Evolutionary conservation across 1,140 invertebrate species (phyloP), one percentile per base, ranked within the genome.

Genomic region (Bombus terrestris): DNA sequence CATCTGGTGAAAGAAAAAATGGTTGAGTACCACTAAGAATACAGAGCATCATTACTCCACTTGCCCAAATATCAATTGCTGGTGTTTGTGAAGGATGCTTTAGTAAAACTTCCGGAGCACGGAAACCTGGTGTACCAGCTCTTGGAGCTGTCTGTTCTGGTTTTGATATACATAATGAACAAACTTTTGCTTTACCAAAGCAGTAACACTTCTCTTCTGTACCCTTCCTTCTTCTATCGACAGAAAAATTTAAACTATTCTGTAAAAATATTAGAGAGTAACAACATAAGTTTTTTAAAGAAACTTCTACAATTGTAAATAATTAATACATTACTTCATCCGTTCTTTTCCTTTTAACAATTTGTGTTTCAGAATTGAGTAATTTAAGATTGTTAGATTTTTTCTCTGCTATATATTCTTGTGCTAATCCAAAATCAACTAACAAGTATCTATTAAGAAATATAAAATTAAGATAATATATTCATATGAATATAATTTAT

Each of bases 391-490:
- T 86, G 41, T 83, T 86, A 28, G 57, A n/a, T 62, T 92, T 91
- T 41, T 76, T 74, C 57, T 92, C 85, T 35, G 64, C 47, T 64
- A 68, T 78, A 83, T 95, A 94, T 92, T 89, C 74, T 93, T 98
- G 98, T 28, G 98, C 98, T 57, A 99, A 95, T 8, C 98, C 98
- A 96, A 99, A 99, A 95, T 99, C 98, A 37, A 99, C 98, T 69
- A 99, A 94, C 68, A 97, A 93, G 91, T 97, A 97, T 90, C 96
- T 97, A 28, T 68, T 25, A 72, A 47, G 39, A 73, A 59, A 75
- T 72, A 41, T 32, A 71, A 43, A 78, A 69, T 59, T 59, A 37
- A 39, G 53, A 1, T 18, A 64, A 82, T 72, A 59, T 57, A 47
- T 25, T 78, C 28, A 39, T 74, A 39, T 13, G 18, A 35, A 37